Percentiles rank a stretch among this genome's conserved stretches.
Conservation (phyloP, 2,113 vertebrate species). For the Crotalus tigris region DNA sequence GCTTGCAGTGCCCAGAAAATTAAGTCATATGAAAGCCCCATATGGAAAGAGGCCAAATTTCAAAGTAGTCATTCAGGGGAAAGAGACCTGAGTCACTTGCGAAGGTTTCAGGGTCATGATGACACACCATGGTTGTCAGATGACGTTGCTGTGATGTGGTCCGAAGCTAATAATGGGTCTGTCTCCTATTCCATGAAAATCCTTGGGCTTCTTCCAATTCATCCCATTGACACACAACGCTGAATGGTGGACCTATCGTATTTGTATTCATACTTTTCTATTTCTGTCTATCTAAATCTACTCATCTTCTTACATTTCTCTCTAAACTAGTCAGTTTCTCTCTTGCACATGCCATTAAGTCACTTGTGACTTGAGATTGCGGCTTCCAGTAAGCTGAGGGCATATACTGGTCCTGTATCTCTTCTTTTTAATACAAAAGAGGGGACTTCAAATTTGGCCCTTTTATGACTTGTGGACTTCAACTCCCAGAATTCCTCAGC, state of each 20-base stretch:
- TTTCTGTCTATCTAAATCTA: not conserved
- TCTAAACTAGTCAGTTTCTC: not conserved
- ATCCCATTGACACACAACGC: not conserved
- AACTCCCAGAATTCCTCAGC: no score
- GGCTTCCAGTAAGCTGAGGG: no score
- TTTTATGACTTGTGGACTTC: no score
- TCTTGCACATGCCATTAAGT: not conserved
- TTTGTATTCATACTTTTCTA: not conserved
- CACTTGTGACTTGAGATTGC: not conserved
- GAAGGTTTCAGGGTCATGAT: not conserved
- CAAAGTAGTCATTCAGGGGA: not conserved
- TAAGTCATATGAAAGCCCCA: conserved; percentile 42
- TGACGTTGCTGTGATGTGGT: not conserved
- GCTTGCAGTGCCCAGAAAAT: conserved; percentile 37
- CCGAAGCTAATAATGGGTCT: not conserved
- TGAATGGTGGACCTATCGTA: not conserved
- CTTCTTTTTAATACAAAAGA: no score
- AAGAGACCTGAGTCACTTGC: conserved; percentile 48
- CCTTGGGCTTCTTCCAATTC: not conserved
- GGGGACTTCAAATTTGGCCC: no score
- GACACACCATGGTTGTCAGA: not conserved
- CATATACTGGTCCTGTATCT: no score
- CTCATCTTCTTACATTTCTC: not conserved
- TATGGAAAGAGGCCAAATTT: fast-evolving
- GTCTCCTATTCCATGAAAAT: not conserved